Percentiles rank a stretch among this genome's conserved stretches.
These are phyloP conservation scores for Solenopsis invicta DNA, from an alignment of 1,140 invertebrate genomes.

Conservation along the genomic window DNA sequence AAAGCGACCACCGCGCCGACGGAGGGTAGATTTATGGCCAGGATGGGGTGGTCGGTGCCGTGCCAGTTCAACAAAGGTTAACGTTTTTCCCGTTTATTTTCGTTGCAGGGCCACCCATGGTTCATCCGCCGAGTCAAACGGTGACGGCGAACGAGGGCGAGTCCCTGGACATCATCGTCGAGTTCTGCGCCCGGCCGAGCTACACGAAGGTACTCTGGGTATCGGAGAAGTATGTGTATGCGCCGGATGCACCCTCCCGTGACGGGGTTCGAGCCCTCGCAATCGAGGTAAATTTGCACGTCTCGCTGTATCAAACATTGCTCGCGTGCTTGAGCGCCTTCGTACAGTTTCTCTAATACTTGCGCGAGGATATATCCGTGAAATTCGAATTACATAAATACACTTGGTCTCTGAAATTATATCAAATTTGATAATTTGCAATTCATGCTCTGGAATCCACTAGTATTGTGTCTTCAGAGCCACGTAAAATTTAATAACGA, in stretches of 20 bases:
- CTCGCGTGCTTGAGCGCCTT: not conserved
- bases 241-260: conserved; percentile 86
- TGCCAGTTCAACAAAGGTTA: conserved; percentile 31
- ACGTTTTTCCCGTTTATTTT: conserved; percentile 67
- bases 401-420: not conserved
- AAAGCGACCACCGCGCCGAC: not conserved
- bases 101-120: conserved; percentile 88
- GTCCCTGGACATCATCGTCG: conserved; percentile 86
- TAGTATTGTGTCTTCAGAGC: not conserved
- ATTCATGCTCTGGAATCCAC: not conserved
- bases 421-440: not conserved
- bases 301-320: conserved; percentile 6
- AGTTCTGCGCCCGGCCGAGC: conserved; percentile 88
- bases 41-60: not conserved
- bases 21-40: conserved; percentile 55
- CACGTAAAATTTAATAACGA: not conserved
- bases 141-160: conserved; percentile 88
- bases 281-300: conserved; percentile 85
- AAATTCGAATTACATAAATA: conserved; percentile 13
- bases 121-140: conserved; percentile 87
- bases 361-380: not conserved
- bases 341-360: not conserved
- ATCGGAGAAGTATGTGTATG: conserved; percentile 86
- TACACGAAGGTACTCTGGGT: conserved; percentile 88
- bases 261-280: conserved; percentile 87